phyloP scores from a whole-genome alignment of 2,888 invertebrate genomes.

The Nesidiocoris tenuis region DNA sequence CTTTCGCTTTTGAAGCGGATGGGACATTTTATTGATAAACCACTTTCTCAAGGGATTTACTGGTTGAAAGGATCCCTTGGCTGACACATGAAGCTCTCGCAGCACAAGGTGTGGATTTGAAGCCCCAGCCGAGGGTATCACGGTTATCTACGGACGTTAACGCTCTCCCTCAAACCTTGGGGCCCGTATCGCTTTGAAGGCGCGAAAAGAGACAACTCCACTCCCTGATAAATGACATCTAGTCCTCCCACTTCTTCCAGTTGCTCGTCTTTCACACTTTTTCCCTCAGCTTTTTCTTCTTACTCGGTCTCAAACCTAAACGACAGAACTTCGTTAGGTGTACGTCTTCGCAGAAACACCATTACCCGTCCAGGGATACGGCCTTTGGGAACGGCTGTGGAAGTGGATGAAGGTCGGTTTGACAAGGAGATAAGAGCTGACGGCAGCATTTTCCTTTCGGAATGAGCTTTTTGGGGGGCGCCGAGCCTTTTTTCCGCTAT shows the following conservation, averaged over 20 bases:
- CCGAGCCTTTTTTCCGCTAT: neutral
- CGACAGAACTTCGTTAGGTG: slow-evolving; percentile 18
- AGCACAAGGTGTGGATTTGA: neutral
- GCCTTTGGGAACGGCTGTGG: slow-evolving; percentile 4
- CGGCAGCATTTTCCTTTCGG: slow-evolving; percentile 19
- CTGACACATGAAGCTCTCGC: neutral
- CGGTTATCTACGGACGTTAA: neutral
- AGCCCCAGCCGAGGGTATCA: neutral
- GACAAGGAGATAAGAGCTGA: slow-evolving; percentile 24
- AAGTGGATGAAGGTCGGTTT: neutral
- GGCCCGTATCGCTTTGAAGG: neutral
- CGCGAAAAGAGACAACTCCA: slow-evolving; percentile 9
- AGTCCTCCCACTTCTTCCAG: neutral
- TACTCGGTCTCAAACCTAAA: neutral
- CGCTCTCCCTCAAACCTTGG: neutral
- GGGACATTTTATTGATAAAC: neutral
- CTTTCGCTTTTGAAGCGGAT: neutral
- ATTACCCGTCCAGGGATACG: slow-evolving; percentile 19
- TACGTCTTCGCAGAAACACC: slow-evolving; percentile 16
- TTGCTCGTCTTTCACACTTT: slow-evolving; percentile 1
- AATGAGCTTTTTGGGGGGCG: slow-evolving; percentile 1
- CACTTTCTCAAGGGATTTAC: neutral
- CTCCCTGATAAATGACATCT: slow-evolving; percentile 20
- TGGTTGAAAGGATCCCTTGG: neutral
- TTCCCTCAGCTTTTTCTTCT: neutral